Base-by-base conservation (phyloP, 2,888 invertebrate genomes). In the Ochropleura leucogaster region DNA sequence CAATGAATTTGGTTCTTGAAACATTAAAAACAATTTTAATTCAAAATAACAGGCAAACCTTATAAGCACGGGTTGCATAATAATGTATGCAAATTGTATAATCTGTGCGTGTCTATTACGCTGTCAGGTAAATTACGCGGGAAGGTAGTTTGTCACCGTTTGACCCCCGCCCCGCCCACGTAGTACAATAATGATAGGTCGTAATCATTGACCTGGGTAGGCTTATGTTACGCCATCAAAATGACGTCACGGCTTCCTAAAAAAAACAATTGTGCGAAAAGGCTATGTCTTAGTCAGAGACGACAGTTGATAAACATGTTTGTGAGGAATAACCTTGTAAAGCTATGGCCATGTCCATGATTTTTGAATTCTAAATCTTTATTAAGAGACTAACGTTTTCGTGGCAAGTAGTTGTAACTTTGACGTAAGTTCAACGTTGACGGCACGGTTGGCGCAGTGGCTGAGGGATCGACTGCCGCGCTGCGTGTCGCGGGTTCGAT, bases 31-130 rank as follows among this genome's bases (percentile, higher is more conserved):
- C 42, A 4, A 66, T 65, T 79, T 57, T 16, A 65, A 72, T 65
- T 65, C 30, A 16, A 49, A 66, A 66, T 74, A 20, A 51, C 44
- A 62, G 55, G n/a, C 18, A 62, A 55, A 80, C 47, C 18, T 47
- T 57, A 30, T 44, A 63, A 42, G 55, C 79, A 67, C 30, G 42
- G 57, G 55, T 84, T 70, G 51, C 59, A 51, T 72, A 82, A 83
- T 85, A 87, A 79, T 78, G 70, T 84, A 87, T 86, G 84, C 88
- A 87, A 87, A 87, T 87, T 82, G 75, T 70, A 79, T 76, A 86
- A 86, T 84, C 77, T 78, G 74, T 85, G 74, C 74, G 60, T 76
- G 74, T 72, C 74, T 76, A 79, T 83, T 74, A 83, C 49, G 57
- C 71, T 84, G 84, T 80, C 80, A 72, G 72, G 74, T 59, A 68